phyloP scores from a whole-genome alignment of 2,888 invertebrate genomes.

The Hydriomena furcata region DNA sequence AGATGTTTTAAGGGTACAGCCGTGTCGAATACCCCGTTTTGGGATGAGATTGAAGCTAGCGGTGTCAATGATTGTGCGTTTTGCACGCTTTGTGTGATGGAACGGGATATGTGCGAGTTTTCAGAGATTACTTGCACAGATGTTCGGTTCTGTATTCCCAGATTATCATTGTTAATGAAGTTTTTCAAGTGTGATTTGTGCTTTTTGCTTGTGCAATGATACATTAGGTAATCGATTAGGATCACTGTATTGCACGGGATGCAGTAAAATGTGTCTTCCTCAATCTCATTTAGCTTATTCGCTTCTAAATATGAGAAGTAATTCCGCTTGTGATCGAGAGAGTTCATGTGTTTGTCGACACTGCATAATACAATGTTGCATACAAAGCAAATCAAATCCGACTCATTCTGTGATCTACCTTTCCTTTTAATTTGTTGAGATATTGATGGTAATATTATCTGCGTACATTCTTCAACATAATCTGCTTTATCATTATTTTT shows the following conservation, averaged over 20 bases:
- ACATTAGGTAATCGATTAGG: constrained; percentile 21
- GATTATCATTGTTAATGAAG: neutral
- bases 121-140: neutral
- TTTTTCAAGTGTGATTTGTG: constrained; percentile 12
- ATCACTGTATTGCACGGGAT: constrained; percentile 27
- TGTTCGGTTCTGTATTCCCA: neutral
- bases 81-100: constrained; percentile 7
- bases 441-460: constrained; percentile 20
- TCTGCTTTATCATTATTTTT: constrained; percentile 4
- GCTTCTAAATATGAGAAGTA: constrained; percentile 25
- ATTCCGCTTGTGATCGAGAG: constrained; percentile 23
- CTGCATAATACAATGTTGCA: constrained; percentile 18
- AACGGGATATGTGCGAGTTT: constrained; percentile 16
- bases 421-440: constrained; percentile 19
- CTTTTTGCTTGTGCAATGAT: constrained; percentile 23
- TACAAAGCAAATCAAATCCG: constrained; percentile 26
- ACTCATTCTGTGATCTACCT: neutral
- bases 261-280: constrained; percentile 25
- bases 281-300: constrained; percentile 28
- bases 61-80: neutral
- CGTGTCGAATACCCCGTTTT: constrained; percentile 8
- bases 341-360: constrained; percentile 17
- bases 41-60: neutral
- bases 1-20: constrained; percentile 23
- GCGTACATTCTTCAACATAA: neutral